Evolutionary conservation across 2,797 vertebrate species (phyloP), one percentile per base, ranked within the genome.

Genomic region (Macropodus opercularis): DNA sequence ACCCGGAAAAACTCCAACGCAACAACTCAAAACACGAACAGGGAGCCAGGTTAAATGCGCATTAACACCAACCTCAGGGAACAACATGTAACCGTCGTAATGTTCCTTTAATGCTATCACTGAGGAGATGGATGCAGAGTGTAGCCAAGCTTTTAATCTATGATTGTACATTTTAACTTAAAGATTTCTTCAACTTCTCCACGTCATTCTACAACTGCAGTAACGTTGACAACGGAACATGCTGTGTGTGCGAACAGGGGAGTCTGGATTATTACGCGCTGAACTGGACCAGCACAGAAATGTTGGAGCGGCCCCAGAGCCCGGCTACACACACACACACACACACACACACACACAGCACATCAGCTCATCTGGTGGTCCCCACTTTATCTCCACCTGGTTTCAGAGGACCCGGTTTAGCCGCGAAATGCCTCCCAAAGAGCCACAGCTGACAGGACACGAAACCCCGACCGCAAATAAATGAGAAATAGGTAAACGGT

Each of bases 401-500:
- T 47, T 72, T 56, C 54, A 14, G 67, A 66, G 75, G 71, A 84
- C 69, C 39, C 35, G 26, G 62, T 36, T 43, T 29, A 1, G 11
- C 26, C 38, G 67, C 26, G 79, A 81, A 79, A 85, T 85, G 85
- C 42, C 69, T 51, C 71, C 74, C 15, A 83, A 68, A 73, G 52
- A 72, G 35, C 58, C 67, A 51, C 72, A 71, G 42, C 49, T 69
- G 63, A 79, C 43, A 23, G 69, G 58, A 77, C 47, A 34, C 46
- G 68, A 59, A 64, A 57, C 56, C 52, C 69, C n/a, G 69, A 41
- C 65, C 59, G 56, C 54, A 71, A 60, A 63, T 83, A 47, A 78
- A 86, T 89, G 80, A 90, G 44, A 79, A 55, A 8, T 43, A 83
- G 86, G 89, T 89, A 79, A 84, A 29, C 24, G 1, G 34, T 59